Percentiles rank a stretch among this genome's conserved stretches.
Evolutionary conservation across 2,888 invertebrate genomes (phyloP).

Genomic region (Limenitis camilla): DNA sequence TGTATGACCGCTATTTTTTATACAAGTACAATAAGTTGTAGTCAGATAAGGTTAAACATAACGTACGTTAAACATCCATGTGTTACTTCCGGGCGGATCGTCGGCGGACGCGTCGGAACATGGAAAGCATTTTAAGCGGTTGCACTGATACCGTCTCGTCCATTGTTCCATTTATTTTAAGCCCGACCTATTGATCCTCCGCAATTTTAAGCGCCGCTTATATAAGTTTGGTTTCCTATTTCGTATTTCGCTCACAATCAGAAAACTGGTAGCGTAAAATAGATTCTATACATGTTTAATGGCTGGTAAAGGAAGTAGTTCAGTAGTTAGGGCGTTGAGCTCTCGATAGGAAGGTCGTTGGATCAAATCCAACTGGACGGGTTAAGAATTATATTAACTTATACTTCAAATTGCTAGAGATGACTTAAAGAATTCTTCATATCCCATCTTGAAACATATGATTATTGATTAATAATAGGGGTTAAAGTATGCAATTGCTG

Average conservation of each 20-base stretch:
- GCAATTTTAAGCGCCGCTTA: conserved; percentile 17
- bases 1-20: conserved; percentile 30
- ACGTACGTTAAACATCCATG: conserved; percentile 36
- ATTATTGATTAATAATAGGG: too few relatives aligned
- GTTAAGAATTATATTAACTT: too few relatives aligned
- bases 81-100: conserved; percentile 52
- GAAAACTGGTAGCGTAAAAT: too few relatives aligned
- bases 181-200: conserved; percentile 46
- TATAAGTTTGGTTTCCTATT: conserved; percentile 8
- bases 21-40: conserved; percentile 25
- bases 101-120: conserved; percentile 61
- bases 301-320: too few relatives aligned
- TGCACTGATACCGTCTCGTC: conserved; percentile 46
- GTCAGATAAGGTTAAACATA: conserved; percentile 17
- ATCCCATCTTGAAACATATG: too few relatives aligned
- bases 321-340: too few relatives aligned
- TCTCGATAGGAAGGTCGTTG: too few relatives aligned
- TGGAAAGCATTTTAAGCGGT: conserved; percentile 72
- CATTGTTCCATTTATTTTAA: conserved; percentile 65
- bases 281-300: too few relatives aligned
- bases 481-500: too few relatives aligned
- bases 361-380: too few relatives aligned
- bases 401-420: too few relatives aligned
- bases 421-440: too few relatives aligned
- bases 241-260: neutral